phyloP scores from a whole-genome alignment of 2,888 invertebrate species.

The Lysandra bellargus region DNA sequence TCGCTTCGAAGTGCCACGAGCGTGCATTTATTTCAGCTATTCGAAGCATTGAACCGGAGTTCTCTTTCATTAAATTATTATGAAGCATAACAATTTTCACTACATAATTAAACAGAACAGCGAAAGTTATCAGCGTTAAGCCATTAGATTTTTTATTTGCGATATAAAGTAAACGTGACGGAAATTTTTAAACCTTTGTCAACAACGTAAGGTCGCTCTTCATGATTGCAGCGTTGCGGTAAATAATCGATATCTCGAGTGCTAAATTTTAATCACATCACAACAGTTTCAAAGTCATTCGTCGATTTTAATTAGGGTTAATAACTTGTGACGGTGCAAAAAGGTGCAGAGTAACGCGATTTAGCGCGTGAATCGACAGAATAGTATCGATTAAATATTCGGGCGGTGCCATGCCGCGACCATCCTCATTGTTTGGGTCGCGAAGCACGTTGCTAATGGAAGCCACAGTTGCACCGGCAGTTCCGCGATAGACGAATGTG shows the following conservation, averaged over 20 bases:
- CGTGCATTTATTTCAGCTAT: conserved; percentile 2
- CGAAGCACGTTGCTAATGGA: conserved; percentile 71
- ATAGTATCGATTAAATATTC: conserved; percentile 66
- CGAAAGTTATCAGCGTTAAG: neutral
- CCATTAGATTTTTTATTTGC: neutral
- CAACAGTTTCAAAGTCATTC: neutral
- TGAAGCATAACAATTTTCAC: neutral
- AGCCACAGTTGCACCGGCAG: conserved; percentile 61
- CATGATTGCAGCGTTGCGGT: neutral
- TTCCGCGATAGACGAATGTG: conserved; percentile 65
- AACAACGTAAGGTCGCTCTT: neutral
- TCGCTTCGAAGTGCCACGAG: conserved; percentile 25
- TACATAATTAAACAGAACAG: neutral
- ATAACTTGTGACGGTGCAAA: conserved; percentile 10
- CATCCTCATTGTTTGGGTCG: conserved; percentile 75
- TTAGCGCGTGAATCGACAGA: conserved; percentile 49
- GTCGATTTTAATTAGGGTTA: conserved; percentile 21
- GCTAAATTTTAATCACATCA: conserved; percentile 12
- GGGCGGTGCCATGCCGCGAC: conserved; percentile 73
- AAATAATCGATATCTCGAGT: neutral
- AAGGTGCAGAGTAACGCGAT: conserved; percentile 30
- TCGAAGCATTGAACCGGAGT: neutral
- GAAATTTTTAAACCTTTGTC: neutral
- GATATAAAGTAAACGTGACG: neutral
- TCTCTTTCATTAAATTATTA: neutral